Percentiles rank a stretch among this genome's conserved stretches.
Conservation (phyloP, 2,888 invertebrate species). For the Polyploca ridens region DNA sequence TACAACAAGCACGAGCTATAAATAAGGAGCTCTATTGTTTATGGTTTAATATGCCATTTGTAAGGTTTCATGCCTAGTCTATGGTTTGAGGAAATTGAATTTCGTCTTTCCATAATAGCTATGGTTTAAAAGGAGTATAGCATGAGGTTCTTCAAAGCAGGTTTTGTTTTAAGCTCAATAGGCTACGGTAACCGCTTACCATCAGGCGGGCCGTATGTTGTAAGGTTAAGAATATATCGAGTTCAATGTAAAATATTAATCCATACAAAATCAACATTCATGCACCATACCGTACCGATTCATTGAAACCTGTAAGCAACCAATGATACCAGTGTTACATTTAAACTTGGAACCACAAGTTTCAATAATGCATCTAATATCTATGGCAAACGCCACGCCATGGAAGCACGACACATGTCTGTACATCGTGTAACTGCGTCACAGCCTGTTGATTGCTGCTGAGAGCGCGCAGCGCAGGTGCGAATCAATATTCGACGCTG, state of each 20-base stretch:
- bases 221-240: too few relatives aligned
- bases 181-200: too few relatives aligned
- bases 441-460: conserved; percentile 58
- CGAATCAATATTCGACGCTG: conserved; percentile 56
- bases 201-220: too few relatives aligned
- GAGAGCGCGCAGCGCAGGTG: conserved; percentile 69
- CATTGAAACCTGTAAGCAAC: too few relatives aligned
- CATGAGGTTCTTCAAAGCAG: too few relatives aligned
- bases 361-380: background rate
- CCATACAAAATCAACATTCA: too few relatives aligned
- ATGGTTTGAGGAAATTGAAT: background rate
- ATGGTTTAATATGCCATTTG: background rate
- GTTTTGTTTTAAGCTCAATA: too few relatives aligned
- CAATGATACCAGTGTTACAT: too few relatives aligned
- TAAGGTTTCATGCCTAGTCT: background rate
- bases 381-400: background rate
- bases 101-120: too few relatives aligned
- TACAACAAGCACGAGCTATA: background rate
- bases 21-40: background rate
- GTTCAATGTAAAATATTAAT: too few relatives aligned
- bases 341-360: background rate
- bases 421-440: conserved; percentile 52
- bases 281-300: too few relatives aligned
- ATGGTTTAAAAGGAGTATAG: too few relatives aligned
- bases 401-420: background rate